Evolutionary conservation across 2,888 invertebrate genomes (phyloP), one percentile per base, ranked within the genome.

Genomic region (Cotesia congregata): DNA sequence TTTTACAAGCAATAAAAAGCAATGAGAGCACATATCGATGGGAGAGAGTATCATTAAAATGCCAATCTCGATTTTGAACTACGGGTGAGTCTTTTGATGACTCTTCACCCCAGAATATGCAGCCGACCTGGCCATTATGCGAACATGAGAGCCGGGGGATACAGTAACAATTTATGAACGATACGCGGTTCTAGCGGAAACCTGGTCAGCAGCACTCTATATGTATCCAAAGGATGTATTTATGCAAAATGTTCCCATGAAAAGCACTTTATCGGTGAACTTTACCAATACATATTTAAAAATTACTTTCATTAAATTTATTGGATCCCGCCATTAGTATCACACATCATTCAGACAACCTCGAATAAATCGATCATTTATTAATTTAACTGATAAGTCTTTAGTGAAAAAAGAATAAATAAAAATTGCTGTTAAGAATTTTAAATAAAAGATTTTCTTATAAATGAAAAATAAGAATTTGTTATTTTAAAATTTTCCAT

Each of bases 151-250:
- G 41, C 64, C 40, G 62, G 17, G 64, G 40, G 15, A 64, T 72
- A 6, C 72, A 12, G 64, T 72, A 64, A 64, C 64, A 72, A 72
- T 72, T 72, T 72, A 72, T 72, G 72, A 40, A 62, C 20, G 62
- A 64, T 72, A 72, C 72, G 64, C 64, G 64, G 40, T 50, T 50
- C 50, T 50, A 50, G 4, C 50, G 50, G 50, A 7, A 50, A 50
- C 50, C 9, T 50, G 50, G 50, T 50, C 50, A 12, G 12, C 50
- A 50, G 7, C 12, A 6, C 50, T 50, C 50, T 7, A 50, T 50
- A 50, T 50, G 50, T 50, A 50, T 50, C 4, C 1, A 12, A 50
- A 50, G 50, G 12, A 12, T 12, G 12, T 50, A 50, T 50, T 50
- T 50, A 50, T 50, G 50, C 50, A 50, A 50, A 50, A 50, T 50